These are phyloP conservation scores for Phymanthus crucifer DNA, from an alignment of 92 coral and sea anemone genomes.

Conservation along the genomic window DNA sequence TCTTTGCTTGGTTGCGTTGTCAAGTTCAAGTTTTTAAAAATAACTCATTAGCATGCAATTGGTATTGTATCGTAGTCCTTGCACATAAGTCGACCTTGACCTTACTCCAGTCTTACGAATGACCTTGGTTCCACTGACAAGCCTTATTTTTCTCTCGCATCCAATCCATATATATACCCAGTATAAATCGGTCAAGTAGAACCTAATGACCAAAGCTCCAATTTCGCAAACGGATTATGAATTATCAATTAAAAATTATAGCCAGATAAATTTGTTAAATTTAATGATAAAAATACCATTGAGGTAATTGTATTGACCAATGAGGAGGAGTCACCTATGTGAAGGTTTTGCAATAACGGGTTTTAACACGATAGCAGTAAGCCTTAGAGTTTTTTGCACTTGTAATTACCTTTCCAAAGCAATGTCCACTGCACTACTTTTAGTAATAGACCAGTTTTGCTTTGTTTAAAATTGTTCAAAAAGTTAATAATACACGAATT, in stretches of 20 bases:
- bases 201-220: neutral
- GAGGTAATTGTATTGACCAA: neutral
- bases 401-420: too few relatives aligned
- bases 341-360: neutral
- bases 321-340: neutral
- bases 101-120: neutral
- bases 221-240: neutral
- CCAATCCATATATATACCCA: neutral
- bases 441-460: too few relatives aligned
- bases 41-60: constrained; percentile 26
- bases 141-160: neutral
- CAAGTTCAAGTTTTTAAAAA: constrained; percentile 30
- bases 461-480: too few relatives aligned
- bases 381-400: too few relatives aligned
- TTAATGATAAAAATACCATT: too few relatives aligned
- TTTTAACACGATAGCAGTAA: too few relatives aligned
- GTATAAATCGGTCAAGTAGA: neutral
- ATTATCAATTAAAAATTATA: too few relatives aligned
- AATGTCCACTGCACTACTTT: too few relatives aligned
- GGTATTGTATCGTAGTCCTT: constrained; percentile 21
- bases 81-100: constrained; percentile 24
- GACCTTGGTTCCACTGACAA: neutral
- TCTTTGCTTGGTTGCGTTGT: constrained; percentile 24
- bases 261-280: too few relatives aligned
- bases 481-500: too few relatives aligned